phyloP scores from a whole-genome alignment of 2,888 invertebrate genomes.

The Auanema sp. region DNA sequence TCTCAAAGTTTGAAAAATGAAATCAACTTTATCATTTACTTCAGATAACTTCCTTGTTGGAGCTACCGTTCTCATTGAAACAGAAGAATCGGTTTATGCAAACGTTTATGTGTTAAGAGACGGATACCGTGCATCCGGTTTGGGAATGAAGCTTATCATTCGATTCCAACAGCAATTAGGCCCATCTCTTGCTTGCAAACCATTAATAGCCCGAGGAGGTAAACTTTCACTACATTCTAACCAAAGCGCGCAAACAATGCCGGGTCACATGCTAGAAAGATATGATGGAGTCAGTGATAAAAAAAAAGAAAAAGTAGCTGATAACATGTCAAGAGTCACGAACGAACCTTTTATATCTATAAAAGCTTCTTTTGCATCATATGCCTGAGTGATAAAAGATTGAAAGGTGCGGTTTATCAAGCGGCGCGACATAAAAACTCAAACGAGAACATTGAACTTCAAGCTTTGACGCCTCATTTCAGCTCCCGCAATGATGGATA shows the following conservation, averaged over 20 bases:
- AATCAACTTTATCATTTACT: background rate
- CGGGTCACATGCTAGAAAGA: background rate
- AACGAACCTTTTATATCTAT: background rate
- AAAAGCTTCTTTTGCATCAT: conserved; percentile 7
- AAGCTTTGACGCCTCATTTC: conserved; percentile 1
- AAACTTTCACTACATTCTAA: background rate
- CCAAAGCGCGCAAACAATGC: no score
- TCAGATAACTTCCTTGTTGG: conserved; percentile 19
- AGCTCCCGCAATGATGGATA: conserved; percentile 21
- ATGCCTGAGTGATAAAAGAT: background rate
- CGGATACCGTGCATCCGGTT: conserved; percentile 20
- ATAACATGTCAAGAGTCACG: background rate
- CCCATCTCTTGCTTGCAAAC: conserved; percentile 15
- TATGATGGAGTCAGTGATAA: background rate
- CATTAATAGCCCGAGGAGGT: conserved; percentile 20
- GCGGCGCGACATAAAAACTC: conserved; percentile 1
- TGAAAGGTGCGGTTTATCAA: background rate
- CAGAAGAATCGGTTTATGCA: conserved; percentile 2
- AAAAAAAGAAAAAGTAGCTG: background rate
- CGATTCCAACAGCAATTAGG: conserved; percentile 10
- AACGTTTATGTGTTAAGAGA: conserved; percentile 22
- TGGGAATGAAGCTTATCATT: conserved; percentile 20
- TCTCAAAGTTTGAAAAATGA: background rate
- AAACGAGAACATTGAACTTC: background rate
- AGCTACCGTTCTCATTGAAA: conserved; percentile 17